phyloP scores from a whole-genome alignment of 2,797 vertebrate species.

The Propithecus perrieri region DNA sequence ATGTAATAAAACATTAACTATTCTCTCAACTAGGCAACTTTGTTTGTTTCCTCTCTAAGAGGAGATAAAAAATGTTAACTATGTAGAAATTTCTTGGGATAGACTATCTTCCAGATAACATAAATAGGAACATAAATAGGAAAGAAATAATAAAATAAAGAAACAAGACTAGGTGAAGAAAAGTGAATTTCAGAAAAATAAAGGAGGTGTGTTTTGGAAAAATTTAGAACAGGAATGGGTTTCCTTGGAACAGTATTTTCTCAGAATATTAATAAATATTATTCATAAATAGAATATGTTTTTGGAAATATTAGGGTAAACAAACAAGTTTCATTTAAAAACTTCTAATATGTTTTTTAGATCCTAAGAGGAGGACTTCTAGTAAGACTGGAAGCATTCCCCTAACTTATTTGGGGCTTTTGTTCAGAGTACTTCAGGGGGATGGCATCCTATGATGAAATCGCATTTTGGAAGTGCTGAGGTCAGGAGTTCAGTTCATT shows the following conservation, averaged over 20 bases:
- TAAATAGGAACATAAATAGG: neutral
- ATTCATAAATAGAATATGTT: neutral
- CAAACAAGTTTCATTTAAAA: neutral
- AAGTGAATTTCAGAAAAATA: conserved; percentile 31
- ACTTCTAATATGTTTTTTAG: neutral
- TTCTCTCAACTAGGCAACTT: conserved; percentile 46
- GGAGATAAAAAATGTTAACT: conserved; percentile 6
- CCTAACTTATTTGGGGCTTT: neutral
- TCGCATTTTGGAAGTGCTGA: neutral
- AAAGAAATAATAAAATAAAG: neutral
- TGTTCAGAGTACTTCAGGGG: neutral
- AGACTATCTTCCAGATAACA: conserved; percentile 27
- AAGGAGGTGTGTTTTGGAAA: neutral
- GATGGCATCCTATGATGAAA: neutral
- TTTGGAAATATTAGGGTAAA: neutral
- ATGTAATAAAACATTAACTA: conserved; percentile 58
- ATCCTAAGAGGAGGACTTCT: neutral
- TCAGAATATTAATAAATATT: conserved; percentile 1
- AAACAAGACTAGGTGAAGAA: neutral
- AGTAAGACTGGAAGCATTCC: neutral
- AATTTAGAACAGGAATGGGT: neutral
- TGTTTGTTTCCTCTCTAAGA: conserved; percentile 20
- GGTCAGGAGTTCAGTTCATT: neutral
- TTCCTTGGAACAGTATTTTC: neutral
- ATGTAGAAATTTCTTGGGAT: conserved; percentile 12